Base-by-base conservation (phyloP, 2,888 invertebrate genomes). In the Muscina levida region DNA sequence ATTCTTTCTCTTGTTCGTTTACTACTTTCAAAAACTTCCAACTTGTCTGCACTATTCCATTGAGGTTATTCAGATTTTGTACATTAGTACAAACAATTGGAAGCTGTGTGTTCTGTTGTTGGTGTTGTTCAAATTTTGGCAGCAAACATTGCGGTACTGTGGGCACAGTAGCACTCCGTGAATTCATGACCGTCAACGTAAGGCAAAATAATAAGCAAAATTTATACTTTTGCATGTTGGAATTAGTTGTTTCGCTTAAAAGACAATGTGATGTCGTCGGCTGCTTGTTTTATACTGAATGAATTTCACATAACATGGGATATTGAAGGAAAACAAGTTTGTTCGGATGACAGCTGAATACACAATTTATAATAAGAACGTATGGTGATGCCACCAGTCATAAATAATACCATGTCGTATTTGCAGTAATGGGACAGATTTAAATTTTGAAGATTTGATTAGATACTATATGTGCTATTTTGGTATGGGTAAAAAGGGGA, bases 1-100 rank as follows among this genome's bases (percentile, higher is more conserved):
- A 48, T 53, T 39, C 44, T 2, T 59, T 62, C 0, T 74, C 78
- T n/a, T 76, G 53, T 5, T 72, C 80, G 77, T 87, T 87, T 0
- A 80, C 15, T 8, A 87, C 83, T 48, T 68, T 84, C 0, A 87
- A 70, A 2, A 65, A 62, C 2, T 82, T 82, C 86, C 86, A 87
- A 62, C 82, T 71, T 0, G 56, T 44, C 6, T 82, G 46, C 0
- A 80, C 72, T 75, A 65, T 10, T 44, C 73, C 3, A 87, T 5
- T 31, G 31, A 5, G 31, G 8, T 31, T 31, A 31, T 31, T 5
- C 31, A 31, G 31, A 31, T 31, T 31, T 31, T 31, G n/a, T n/a
- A n/a, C n/a, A n/a, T n/a, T n/a, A n/a, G n/a, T n/a, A n/a, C n/a
- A n/a, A n/a, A n/a, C n/a, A n/a, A n/a, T n/a, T n/a, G n/a, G n/a